Evolutionary conservation across 1,140 invertebrate species (phyloP).

Genomic region (Heliconius nattereri): DNA sequence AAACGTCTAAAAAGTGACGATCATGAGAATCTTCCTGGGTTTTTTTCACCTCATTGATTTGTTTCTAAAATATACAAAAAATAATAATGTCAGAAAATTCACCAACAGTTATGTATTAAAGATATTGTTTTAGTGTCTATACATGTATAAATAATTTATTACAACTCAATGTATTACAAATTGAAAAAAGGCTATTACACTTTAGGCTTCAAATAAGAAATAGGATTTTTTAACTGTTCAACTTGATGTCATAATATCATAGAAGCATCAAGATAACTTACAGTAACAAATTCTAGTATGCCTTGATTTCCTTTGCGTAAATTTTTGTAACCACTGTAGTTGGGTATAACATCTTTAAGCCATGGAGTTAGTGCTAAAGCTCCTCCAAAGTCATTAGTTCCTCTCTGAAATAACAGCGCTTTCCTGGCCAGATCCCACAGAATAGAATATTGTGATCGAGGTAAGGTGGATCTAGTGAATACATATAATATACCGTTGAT

Average conservation of each 20-base stretch:
- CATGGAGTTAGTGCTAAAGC: conserved; percentile 83
- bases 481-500: conserved; percentile 79
- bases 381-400: conserved; percentile 81
- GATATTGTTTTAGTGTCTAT: too few species aligned
- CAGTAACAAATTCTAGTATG: conserved; percentile 75
- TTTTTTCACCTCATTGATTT: conserved; percentile 65
- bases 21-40: conserved; percentile 72
- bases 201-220: too few species aligned
- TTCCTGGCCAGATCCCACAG: conserved; percentile 64
- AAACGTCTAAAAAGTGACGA: conserved; percentile 80
- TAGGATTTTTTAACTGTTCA: too few species aligned
- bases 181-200: too few species aligned
- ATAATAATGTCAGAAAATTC: neutral
- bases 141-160: too few species aligned
- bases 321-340: conserved; percentile 79
- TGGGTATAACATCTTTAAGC: conserved; percentile 82
- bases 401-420: conserved; percentile 76
- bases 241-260: neutral
- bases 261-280: conserved; percentile 47
- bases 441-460: conserved; percentile 68
- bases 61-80: conserved; percentile 54
- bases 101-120: neutral
- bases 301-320: conserved; percentile 69
- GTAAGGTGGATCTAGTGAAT: conserved; percentile 65
- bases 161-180: too few species aligned